Base-by-base conservation (phyloP, 2,113 vertebrate genomes). In the Pagrus major region DNA sequence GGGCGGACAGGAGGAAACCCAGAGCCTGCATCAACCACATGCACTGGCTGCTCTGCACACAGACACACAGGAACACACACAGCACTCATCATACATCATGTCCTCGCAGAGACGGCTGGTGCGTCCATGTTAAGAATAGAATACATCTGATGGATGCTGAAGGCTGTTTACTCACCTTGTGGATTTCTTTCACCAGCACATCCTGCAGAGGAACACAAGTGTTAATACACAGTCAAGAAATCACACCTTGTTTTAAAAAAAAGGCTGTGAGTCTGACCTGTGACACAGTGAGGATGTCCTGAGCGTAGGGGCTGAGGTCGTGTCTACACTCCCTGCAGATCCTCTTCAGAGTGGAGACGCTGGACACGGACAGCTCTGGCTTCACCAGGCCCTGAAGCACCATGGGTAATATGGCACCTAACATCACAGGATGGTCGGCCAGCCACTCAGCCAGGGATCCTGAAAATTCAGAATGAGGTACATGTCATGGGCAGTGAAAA, bases 1-100 rank as follows among this genome's bases (percentile, higher is more conserved):
- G 93, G 0, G 96, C 95, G 20, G 97, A 99, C 75, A 99, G 96
- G 89, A 99, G 96, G 94, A 97, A 98, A 78, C 98, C 98, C 90
- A 99, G 93, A 7, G 97, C 97, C 94, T 99, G 98, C 98, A 99
- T 99, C 87, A 99, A 91, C 98, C 98, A 99, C 97, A 97, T 96
- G 89, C 97, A 98, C 92, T 99, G 98, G 92, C 98, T 97, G 9
- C 97, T 98, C 98, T 99, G 94, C 78, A 78, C 61, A 80, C 67
- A 79, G 21, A 78, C 46, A 51, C 70, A 49, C 67, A 77, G 8
- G 59, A 5, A 74, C 70, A 52, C 49, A 65, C 18, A 75, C 25
- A 59, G 8, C 21, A 55, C 51, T 33, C 74, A 67, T 29, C 59
- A 83, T 51, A 74, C 69, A 59, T 27, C 52, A 27, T 55, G 56